Evolutionary conservation across 2,888 invertebrate genomes (phyloP).

Genomic region (Camponotus fellah): DNA sequence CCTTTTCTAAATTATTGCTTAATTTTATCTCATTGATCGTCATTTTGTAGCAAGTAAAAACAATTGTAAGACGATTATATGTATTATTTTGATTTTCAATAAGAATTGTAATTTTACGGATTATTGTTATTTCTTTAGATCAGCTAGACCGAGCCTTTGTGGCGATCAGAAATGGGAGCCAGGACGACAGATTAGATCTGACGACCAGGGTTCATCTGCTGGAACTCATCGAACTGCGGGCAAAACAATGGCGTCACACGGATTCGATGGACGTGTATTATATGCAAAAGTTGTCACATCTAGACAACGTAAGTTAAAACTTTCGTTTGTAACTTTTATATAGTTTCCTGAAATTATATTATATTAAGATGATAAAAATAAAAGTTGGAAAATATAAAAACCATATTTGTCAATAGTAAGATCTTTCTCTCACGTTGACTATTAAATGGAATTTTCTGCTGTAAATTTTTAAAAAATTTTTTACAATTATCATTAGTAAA

Average conservation of each 20-base stretch:
- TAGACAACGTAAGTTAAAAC: conserved; percentile 84
- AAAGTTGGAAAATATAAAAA: not conserved
- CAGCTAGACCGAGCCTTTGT: conserved; percentile 94
- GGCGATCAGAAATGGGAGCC: conserved; percentile 95
- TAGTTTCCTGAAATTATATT: conserved; percentile 3
- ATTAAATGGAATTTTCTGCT: not conserved
- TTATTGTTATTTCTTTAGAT: conserved; percentile 85
- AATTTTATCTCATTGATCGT: not conserved
- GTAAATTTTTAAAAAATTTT: not conserved
- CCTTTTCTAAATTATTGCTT: too few relatives aligned
- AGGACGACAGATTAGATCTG: conserved; percentile 94
- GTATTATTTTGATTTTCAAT: not conserved
- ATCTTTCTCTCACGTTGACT: not conserved
- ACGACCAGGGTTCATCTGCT: conserved; percentile 95
- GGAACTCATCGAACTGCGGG: conserved; percentile 97
- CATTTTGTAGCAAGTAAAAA: not conserved
- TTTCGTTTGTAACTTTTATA: not conserved
- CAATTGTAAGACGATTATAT: not conserved
- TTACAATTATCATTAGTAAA: not conserved
- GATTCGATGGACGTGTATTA: conserved; percentile 95
- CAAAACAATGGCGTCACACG: conserved; percentile 95
- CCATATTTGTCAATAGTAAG: not conserved
- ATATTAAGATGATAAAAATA: not conserved
- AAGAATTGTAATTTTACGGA: not conserved
- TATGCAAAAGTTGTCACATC: conserved; percentile 85